Base-by-base conservation (phyloP, 2,113 vertebrate genomes). In the Spilogale gracilis region DNA sequence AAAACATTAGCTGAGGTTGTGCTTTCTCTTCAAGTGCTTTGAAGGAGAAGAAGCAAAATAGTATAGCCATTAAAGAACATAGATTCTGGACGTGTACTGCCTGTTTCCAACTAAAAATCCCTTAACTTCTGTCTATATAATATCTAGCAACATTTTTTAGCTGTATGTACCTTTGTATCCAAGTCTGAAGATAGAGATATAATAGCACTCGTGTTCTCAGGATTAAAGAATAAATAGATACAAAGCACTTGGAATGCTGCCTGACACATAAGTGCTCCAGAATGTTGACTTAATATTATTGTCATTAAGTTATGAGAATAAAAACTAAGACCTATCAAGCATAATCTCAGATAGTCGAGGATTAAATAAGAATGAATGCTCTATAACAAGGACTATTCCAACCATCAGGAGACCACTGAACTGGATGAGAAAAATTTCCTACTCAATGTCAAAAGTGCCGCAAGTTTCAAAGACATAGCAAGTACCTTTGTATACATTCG, bases 291-390 rank as follows among this genome's bases (percentile, higher is more conserved):
- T 2, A 27, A 27, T 80, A 63, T 56, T 89, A 80, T 74, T 48
- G 25, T 61, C 30, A 71, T 65, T 83, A 90, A 86, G 21, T 79
- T 67, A 63, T 83, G 20, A 86, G 30, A 67, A 65, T 27, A 80
- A 65, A 74, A 97, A 48, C 73, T 79, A 86, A 95, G 54, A 27
- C 48, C n/a, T 79, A 21, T 69, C 48, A 93, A 88, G 52, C 12
- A 71, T 94, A 69, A 84, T 82, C 11, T 90, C 52, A 38, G 76
- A 58, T 0, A 58, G 21, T 52, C 0, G 12, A 83, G 48, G 54
- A 71, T 67, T 67, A 95, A 86, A 50, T 16, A 52, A 63, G 56
- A 80, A 91, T 3, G 38, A 95, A 58, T 67, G 38, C 8, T 58
- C 30, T 16, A 4, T 54, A 18, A 18, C 0, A 16, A 52, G 17